These are phyloP conservation scores for Idaea aversata DNA, from an alignment of 2,888 invertebrate genomes.

Conservation along the genomic window DNA sequence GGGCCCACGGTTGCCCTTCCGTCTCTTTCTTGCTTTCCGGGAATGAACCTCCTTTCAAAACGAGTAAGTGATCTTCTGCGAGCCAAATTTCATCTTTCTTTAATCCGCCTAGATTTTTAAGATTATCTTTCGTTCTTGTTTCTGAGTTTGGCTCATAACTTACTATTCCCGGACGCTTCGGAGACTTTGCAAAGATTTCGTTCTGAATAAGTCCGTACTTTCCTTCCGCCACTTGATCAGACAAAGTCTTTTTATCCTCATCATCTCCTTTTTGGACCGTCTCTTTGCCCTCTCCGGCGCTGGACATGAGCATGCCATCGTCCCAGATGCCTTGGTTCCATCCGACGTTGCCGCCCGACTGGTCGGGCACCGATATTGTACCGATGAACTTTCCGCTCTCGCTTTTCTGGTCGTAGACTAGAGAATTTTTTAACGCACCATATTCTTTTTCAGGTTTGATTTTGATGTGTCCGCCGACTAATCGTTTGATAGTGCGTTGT, in stretches of 20 bases:
- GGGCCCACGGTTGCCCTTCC: constrained; percentile 83
- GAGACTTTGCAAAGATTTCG: constrained; percentile 86
- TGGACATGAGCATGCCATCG: constrained; percentile 84
- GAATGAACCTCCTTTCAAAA: constrained; percentile 89
- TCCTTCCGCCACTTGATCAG: constrained; percentile 94
- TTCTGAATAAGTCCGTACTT: constrained; percentile 94
- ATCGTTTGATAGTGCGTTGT: constrained; percentile 82
- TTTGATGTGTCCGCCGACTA: constrained; percentile 85
- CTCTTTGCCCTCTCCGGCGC: constrained; percentile 85
- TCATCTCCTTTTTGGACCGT: constrained; percentile 73
- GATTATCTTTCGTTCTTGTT: constrained; percentile 87
- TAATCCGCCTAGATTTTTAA: constrained; percentile 89
- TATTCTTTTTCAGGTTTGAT: constrained; percentile 69
- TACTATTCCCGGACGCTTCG: constrained; percentile 89
- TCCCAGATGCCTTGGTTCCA: constrained; percentile 82
- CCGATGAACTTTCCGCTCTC: constrained; percentile 67
- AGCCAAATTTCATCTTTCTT: constrained; percentile 94
- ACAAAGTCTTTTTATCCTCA: constrained; percentile 90
- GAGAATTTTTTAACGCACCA: constrained; percentile 65
- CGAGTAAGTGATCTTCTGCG: constrained; percentile 92
- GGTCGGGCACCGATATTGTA: constrained; percentile 60
- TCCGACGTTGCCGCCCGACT: constrained; percentile 74
- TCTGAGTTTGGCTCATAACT: constrained; percentile 91
- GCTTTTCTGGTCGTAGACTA: constrained; percentile 58
- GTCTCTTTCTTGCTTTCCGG: constrained; percentile 77